Evolutionary conservation across 2,113 vertebrate species (phyloP).

Genomic region (Plecturocebus donacophilus): DNA sequence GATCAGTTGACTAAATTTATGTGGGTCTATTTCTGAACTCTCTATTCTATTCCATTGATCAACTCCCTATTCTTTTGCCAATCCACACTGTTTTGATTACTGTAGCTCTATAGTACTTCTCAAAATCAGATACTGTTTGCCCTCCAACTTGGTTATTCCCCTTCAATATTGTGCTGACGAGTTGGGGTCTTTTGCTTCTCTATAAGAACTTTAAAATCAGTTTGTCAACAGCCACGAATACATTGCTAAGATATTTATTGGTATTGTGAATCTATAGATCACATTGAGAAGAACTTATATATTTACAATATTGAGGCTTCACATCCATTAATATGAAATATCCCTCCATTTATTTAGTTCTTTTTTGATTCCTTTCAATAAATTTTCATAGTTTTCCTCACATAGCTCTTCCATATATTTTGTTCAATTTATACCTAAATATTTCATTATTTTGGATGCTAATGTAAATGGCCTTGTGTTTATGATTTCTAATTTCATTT

Average conservation of each 20-base stretch:
- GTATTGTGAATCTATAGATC: not conserved
- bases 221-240: not conserved
- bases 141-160: not conserved
- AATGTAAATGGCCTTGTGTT: not conserved
- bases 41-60: not conserved
- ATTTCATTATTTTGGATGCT: not conserved
- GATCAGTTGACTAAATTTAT: not conserved
- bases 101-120: not conserved
- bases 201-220: not conserved
- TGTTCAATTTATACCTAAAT: not conserved
- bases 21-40: not conserved
- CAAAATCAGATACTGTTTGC: not conserved
- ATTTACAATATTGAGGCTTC: not conserved
- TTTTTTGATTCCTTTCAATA: not conserved
- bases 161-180: not conserved
- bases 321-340: not conserved
- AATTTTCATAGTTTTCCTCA: not conserved
- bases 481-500: not conserved
- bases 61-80: not conserved
- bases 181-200: not conserved
- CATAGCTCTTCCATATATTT: not conserved
- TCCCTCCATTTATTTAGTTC: not conserved
- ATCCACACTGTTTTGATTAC: not conserved
- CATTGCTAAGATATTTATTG: not conserved
- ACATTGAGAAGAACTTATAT: not conserved